phyloP scores from a whole-genome alignment of 2,113 vertebrate species.

The Rutilus rutilus region DNA sequence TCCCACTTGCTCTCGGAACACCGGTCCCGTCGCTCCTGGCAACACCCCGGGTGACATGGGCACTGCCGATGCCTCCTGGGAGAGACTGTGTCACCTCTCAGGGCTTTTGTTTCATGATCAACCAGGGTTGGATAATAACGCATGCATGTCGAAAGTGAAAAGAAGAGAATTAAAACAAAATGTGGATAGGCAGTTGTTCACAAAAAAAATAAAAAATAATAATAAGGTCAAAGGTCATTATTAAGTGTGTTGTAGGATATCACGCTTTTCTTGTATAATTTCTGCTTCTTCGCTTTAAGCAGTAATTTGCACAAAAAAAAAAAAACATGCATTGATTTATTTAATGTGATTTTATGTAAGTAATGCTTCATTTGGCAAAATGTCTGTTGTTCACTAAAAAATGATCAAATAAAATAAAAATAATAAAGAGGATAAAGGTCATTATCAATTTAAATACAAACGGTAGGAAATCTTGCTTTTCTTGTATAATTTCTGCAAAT shows the following conservation, averaged over 20 bases:
- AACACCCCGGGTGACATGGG: constrained; percentile 64
- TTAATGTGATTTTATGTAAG: constrained; percentile 13
- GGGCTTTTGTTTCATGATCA: constrained; percentile 44
- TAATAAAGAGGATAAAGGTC: constrained; percentile 2
- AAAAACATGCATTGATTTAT: neutral
- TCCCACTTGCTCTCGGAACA: constrained; percentile 53
- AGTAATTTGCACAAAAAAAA: neutral
- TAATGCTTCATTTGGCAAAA: neutral
- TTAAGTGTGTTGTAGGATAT: neutral
- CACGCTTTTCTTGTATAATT: neutral
- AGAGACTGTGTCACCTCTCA: constrained; percentile 50
- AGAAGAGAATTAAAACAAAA: neutral
- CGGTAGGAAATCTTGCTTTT: neutral
- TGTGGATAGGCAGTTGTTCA: neutral
- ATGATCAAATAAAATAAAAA: neutral
- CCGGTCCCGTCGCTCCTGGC: constrained; percentile 63
- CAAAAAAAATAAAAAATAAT: neutral
- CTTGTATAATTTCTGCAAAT: neutral
- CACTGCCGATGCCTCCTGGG: constrained; percentile 47
- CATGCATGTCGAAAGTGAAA: neutral
- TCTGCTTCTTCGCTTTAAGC: neutral
- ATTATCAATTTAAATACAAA: neutral
- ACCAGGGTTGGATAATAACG: neutral
- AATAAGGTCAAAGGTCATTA: neutral
- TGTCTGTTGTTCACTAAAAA: neutral